These are phyloP conservation scores for Triplophysa tibetana DNA, from an alignment of 2,113 vertebrate genomes.

Conservation along the genomic window DNA sequence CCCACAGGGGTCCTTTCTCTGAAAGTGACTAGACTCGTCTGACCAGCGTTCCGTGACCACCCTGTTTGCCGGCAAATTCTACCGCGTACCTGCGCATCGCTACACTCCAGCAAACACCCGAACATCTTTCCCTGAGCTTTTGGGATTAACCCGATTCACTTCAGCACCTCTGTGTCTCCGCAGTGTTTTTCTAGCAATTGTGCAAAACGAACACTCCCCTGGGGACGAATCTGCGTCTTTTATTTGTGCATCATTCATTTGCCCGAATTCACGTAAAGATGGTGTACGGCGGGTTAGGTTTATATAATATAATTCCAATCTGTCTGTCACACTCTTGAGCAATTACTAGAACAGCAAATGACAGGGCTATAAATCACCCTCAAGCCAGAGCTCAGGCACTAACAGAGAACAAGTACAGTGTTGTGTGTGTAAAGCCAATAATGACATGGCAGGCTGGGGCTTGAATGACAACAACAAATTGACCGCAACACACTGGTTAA, in stretches of 20 bases:
- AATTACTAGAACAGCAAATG: slow-evolving; percentile 30
- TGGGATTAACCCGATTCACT: not conserved
- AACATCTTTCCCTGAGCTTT: not conserved
- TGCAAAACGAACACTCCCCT: not conserved
- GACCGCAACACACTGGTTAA: not conserved
- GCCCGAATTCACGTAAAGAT: slow-evolving; percentile 11
- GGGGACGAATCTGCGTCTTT: slow-evolving; percentile 6
- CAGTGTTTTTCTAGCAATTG: not conserved
- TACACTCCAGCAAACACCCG: slow-evolving; percentile 11
- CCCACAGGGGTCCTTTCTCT: slow-evolving; percentile 7
- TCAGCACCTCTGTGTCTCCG: not conserved
- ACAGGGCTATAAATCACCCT: slow-evolving; percentile 34
- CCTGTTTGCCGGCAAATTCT: slow-evolving; percentile 2
- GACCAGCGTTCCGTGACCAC: slow-evolving; percentile 17
- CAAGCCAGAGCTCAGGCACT: slow-evolving; percentile 28
- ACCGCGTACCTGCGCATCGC: not conserved
- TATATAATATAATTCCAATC: slow-evolving; percentile 13
- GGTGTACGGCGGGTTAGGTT: not conserved
- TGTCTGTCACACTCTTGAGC: slow-evolving; percentile 23
- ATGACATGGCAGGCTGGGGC: slow-evolving; percentile 8
- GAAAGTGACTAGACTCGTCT: slow-evolving; percentile 15
- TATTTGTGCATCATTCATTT: slow-evolving; percentile 8
- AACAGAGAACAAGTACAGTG: slow-evolving; percentile 31
- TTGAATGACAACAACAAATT: too few relatives aligned
- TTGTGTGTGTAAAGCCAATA: slow-evolving; percentile 31